Conservation (phyloP, 1,140 invertebrate species). For the Potamilus streckersoni region DNA sequence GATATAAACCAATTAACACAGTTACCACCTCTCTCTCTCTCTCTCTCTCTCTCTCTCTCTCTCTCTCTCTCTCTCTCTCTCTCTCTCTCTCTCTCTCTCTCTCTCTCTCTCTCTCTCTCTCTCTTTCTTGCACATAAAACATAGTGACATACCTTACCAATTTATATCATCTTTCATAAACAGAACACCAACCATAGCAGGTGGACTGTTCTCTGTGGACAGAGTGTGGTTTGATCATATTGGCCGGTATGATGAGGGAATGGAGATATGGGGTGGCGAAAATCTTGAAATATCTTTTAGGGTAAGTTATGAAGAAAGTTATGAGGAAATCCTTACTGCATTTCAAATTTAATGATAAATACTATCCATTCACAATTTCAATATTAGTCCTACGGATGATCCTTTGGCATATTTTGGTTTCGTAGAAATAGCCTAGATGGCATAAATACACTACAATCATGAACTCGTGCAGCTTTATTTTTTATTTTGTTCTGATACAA, state of each 20-base stretch:
- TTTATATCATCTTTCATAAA: slow-evolving; percentile 86
- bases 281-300: neutral
- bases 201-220: slow-evolving; percentile 79
- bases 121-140: neutral
- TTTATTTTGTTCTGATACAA: neutral
- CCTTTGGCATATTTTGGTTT: neutral
- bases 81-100: slow-evolving; percentile 7
- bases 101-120: slow-evolving; percentile 9
- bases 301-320: neutral
- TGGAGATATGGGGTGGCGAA: too few relatives aligned
- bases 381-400: too few relatives aligned
- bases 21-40: too few relatives aligned
- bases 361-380: too few relatives aligned
- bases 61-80: too few relatives aligned
- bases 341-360: too few relatives aligned
- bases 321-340: neutral
- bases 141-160: slow-evolving; percentile 85
- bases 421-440: neutral
- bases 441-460: neutral
- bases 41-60: too few relatives aligned
- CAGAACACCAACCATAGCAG: slow-evolving; percentile 77
- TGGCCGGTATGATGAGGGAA: slow-evolving; percentile 84
- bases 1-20: neutral
- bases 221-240: slow-evolving; percentile 88
- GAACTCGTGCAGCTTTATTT: neutral